These are phyloP conservation scores for Cyprinus carpio DNA, from an alignment of 2,113 vertebrate genomes.

Conservation along the genomic window DNA sequence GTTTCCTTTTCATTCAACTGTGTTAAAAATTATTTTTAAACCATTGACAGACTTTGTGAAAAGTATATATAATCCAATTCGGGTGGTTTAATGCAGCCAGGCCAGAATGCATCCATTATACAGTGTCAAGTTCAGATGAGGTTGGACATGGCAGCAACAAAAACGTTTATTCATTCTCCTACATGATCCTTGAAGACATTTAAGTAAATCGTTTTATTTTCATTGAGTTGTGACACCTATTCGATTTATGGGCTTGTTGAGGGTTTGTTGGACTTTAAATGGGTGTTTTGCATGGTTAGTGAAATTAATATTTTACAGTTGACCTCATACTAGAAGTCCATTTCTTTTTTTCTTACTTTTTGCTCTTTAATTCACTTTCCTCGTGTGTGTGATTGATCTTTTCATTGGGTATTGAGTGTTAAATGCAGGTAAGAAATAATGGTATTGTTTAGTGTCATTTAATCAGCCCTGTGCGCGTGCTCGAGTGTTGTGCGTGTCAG, in stretches of 20 bases:
- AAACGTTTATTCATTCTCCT: neutral
- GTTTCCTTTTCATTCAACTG: neutral
- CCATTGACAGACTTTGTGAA: constrained; percentile 12
- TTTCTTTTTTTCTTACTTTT: constrained; percentile 50
- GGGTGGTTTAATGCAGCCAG: constrained; percentile 35
- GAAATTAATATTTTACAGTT: constrained; percentile 50
- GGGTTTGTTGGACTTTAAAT: constrained; percentile 11
- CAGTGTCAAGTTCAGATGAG: no score
- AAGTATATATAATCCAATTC: neutral
- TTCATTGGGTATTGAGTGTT: constrained; percentile 41
- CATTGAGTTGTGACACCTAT: neutral
- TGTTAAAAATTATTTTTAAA: neutral
- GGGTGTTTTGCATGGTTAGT: constrained; percentile 59
- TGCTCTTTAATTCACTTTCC: constrained; percentile 57
- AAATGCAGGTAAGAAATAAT: constrained; percentile 47
- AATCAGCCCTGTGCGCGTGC: constrained; percentile 28
- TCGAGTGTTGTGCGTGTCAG: constrained; percentile 20
- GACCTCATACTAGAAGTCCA: neutral
- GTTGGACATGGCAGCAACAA: neutral
- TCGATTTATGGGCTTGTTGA: neutral
- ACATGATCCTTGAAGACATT: no score
- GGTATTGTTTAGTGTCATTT: constrained; percentile 40
- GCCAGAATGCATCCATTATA: neutral
- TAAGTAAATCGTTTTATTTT: neutral
- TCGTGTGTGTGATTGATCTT: constrained; percentile 53